Base-by-base conservation (phyloP, 2,797 vertebrate genomes). In the Alcedo atthis region DNA sequence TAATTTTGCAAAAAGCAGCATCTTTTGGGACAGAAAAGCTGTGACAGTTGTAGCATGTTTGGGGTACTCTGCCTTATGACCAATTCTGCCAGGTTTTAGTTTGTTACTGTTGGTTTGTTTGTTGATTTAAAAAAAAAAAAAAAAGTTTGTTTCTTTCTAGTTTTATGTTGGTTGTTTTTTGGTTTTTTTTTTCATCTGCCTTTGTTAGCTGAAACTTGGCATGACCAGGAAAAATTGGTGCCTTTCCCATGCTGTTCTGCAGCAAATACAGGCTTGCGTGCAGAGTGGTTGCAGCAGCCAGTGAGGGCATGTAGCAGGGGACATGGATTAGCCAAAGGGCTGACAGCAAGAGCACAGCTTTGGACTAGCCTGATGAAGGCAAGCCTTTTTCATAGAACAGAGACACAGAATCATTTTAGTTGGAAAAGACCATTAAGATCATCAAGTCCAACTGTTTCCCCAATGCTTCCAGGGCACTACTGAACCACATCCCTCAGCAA, bases 321-420 rank as follows among this genome's bases (percentile, higher is more conserved):
- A 77, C 1, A 1, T 21, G 37, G 15, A 11, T 68, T 45, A 75
- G 46, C 61, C 37, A 42, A 30, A 58, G 62, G 25, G 16, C 25
- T 68, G 20, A 35, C 0, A 30, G 13, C n/a, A 45, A 53, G 20
- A 54, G 35, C 42, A 21, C 9, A 5, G 0, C 33, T 61, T 28
- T 5, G 9, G 25, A 14, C 33, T 37, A 15, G 6, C 7, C 15
- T 28, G 13, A 11, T 1, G 3, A 4, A 55, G 21, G 12, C 3
- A 0, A 54, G 19, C 37, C 11, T 20, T n/a, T 35, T 37, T 75
- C 67, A 24, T 15, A 57, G 21, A 57, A 57, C 35, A 37, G 33
- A 59, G 37, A 37, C 24, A 35, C 24, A 35, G 57, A 59, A 59
- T 35, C 9, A 15, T 37, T 59, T 37, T 35, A 24, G 10, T 59